Evolutionary conservation across 1,140 invertebrate genomes (phyloP).

Genomic region (Schmidtea mediterranea): DNA sequence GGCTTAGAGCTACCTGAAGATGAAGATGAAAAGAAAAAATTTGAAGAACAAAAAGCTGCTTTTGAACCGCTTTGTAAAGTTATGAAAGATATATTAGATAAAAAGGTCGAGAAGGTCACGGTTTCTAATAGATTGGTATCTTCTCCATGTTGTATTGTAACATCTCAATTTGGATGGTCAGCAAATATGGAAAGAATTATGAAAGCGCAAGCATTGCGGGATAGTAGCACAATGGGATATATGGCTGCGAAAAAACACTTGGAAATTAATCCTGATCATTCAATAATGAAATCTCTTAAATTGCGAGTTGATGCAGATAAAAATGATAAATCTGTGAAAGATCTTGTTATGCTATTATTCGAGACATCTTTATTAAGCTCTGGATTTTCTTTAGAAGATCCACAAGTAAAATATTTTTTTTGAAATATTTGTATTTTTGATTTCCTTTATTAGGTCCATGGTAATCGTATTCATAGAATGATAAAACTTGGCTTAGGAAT

Average conservation of each 20-base stretch:
- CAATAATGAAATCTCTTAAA: conserved; percentile 61
- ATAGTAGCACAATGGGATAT: conserved; percentile 86
- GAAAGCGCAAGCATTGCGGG: conserved; percentile 80
- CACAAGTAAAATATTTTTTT: conserved; percentile 24
- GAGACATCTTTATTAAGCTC: conserved; percentile 66
- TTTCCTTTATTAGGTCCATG: conserved; percentile 27
- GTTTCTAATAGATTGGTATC: conserved; percentile 70
- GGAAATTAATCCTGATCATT: conserved; percentile 88
- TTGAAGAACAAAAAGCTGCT: conserved; percentile 58
- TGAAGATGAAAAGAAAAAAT: conserved; percentile 84
- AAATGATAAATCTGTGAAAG: conserved; percentile 89
- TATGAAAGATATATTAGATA: conserved; percentile 90
- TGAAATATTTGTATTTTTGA: too few species aligned
- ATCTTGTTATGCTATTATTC: conserved; percentile 65
- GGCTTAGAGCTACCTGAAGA: conserved; percentile 58
- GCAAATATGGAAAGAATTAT: conserved; percentile 99
- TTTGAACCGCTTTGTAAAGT: conserved; percentile 69
- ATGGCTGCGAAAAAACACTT: conserved; percentile 88
- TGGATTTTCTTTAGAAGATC: conserved; percentile 65
- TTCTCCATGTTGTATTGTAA: conserved; percentile 93
- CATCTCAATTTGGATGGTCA: conserved; percentile 93
- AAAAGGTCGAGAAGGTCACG: conserved; percentile 83
- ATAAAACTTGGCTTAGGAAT: conserved; percentile 71
- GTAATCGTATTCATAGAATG: conserved; percentile 43
- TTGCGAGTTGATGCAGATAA: conserved; percentile 73